These are phyloP conservation scores for Lethrus apterus DNA, from an alignment of 1,140 invertebrate genomes.

Conservation along the genomic window DNA sequence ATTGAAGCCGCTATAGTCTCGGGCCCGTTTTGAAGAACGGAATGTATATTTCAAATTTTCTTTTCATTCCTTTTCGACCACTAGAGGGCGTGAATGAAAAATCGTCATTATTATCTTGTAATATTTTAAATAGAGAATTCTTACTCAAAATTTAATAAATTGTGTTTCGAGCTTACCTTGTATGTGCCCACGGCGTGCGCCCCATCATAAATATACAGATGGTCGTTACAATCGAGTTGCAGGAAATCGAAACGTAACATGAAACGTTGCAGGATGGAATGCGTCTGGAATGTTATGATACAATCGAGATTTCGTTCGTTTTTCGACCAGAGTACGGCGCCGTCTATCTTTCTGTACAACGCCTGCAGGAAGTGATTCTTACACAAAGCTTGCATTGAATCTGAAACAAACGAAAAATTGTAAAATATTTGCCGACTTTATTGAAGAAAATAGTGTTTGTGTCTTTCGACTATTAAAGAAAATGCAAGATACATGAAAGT, in stretches of 20 bases:
- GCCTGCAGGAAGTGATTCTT: constrained; percentile 80
- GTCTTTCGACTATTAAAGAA: too few relatives aligned
- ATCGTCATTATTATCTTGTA: too few relatives aligned
- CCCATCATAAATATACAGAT: constrained; percentile 86
- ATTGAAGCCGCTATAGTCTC: too few relatives aligned
- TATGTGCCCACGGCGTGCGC: constrained; percentile 77
- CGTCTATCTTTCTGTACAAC: constrained; percentile 82
- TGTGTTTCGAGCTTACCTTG: constrained; percentile 59
- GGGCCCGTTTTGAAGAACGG: too few relatives aligned
- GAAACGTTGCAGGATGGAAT: constrained; percentile 85
- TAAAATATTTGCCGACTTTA: background rate
- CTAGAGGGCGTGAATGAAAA: too few relatives aligned
- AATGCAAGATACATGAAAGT: too few relatives aligned
- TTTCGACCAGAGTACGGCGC: constrained; percentile 78
- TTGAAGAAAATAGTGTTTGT: too few relatives aligned
- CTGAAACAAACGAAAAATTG: constrained; percentile 51
- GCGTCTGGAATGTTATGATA: constrained; percentile 86
- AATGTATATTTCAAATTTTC: too few relatives aligned
- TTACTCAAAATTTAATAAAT: constrained; percentile 36
- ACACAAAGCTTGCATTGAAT: constrained; percentile 77
- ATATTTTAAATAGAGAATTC: too few relatives aligned
- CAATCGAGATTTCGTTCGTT: constrained; percentile 86
- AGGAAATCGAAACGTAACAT: constrained; percentile 80
- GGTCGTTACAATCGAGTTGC: constrained; percentile 86
- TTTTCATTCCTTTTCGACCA: too few relatives aligned